phyloP scores from a whole-genome alignment of 2,113 vertebrate genomes.

The Hyaena hyaena region DNA sequence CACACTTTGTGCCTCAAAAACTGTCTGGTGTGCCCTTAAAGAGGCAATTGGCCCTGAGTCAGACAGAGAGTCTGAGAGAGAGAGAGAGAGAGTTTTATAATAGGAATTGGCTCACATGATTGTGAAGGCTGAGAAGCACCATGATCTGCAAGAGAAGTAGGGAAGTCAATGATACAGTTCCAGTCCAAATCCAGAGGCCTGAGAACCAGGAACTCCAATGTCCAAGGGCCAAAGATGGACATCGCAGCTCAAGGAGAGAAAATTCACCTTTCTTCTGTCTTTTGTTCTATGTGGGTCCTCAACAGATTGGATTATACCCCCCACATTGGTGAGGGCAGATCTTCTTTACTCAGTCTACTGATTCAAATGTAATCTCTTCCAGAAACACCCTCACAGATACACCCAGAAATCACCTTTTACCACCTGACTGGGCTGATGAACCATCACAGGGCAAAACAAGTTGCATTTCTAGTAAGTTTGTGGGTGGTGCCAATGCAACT shows the following conservation, averaged over 20 bases:
- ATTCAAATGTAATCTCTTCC: background rate
- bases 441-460: background rate
- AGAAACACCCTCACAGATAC: background rate
- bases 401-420: background rate
- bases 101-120: background rate
- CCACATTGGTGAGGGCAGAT: background rate
- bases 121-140: background rate
- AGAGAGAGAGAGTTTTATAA: background rate
- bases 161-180: background rate
- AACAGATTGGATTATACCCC: background rate
- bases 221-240: background rate
- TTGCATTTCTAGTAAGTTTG: constrained; percentile 1
- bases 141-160: background rate
- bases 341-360: background rate
- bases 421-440: background rate
- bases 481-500: background rate
- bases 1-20: background rate
- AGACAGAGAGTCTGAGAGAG: background rate
- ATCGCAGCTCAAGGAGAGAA: background rate
- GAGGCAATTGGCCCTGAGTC: background rate
- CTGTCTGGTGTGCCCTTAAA: background rate
- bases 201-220: background rate
- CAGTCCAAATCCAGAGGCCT: background rate
- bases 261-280: background rate
- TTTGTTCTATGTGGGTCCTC: background rate